Evolutionary conservation across 2,888 invertebrate species (phyloP).

Genomic region (Luperina nickerlii): DNA sequence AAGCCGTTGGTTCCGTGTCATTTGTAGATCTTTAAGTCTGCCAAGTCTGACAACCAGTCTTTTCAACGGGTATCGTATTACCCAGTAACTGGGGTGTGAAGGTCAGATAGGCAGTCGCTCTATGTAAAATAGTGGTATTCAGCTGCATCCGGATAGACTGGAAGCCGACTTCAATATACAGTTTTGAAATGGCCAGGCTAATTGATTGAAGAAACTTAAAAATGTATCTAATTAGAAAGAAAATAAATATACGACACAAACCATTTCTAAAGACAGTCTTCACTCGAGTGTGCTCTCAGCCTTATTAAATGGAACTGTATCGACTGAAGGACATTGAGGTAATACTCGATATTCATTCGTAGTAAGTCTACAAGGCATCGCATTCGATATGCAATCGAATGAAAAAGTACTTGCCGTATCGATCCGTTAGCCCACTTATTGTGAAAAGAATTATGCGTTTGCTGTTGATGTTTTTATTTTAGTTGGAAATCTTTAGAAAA

Average conservation of each 20-base stretch:
- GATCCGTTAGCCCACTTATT: slow-evolving; percentile 19
- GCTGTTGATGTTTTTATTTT: neutral
- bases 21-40: too few species aligned
- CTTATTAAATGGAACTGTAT: neutral
- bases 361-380: slow-evolving; percentile 6
- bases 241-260: neutral
- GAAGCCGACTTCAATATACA: too few species aligned
- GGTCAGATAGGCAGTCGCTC: too few species aligned
- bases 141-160: too few species aligned
- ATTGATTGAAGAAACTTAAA: neutral
- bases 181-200: too few species aligned
- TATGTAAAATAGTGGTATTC: too few species aligned
- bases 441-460: neutral
- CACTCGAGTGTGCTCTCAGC: neutral
- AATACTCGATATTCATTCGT: slow-evolving; percentile 28
- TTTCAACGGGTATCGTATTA: too few species aligned
- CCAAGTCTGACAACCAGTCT: too few species aligned
- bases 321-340: neutral
- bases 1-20: too few species aligned
- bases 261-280: too few species aligned
- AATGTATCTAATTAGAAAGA: neutral
- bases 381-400: slow-evolving; percentile 31
- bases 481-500: slow-evolving; percentile 1
- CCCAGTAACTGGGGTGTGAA: too few species aligned
- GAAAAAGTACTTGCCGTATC: slow-evolving; percentile 23